A percentile compares a stretch with the other conserved stretches of the same genome.
Conservation (phyloP, 2,113 vertebrate species). For the Sclerurus mexicanus region DNA sequence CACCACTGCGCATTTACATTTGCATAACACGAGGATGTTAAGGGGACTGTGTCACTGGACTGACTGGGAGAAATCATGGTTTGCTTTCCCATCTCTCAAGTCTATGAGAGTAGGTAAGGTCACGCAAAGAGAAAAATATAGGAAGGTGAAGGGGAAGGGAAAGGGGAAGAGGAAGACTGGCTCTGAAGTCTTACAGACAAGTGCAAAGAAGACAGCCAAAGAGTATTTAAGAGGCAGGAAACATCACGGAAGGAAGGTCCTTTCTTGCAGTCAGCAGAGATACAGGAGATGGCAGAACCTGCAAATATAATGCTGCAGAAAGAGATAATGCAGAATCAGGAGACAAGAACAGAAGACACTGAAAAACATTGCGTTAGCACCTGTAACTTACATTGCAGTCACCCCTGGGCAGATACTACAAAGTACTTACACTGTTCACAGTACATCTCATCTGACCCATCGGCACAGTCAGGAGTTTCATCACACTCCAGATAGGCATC, state of each 20-base stretch:
- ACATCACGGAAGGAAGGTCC: background rate
- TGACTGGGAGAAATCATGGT: background rate
- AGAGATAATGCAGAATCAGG: background rate
- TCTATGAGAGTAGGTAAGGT: background rate
- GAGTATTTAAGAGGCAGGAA: background rate
- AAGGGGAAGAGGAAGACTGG: background rate
- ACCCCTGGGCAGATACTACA: background rate
- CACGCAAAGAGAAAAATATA: background rate
- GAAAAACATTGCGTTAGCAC: background rate
- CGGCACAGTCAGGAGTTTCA: constrained; percentile 76
- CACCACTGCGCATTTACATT: background rate
- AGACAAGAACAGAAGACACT: background rate
- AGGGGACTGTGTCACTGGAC: background rate
- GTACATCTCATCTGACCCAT: constrained; percentile 83
- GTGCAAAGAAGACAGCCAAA: background rate
- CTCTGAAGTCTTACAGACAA: background rate
- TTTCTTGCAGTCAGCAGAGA: background rate
- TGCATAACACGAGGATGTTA: background rate
- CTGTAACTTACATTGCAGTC: background rate
- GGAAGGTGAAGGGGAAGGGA: background rate
- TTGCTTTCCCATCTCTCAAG: background rate
- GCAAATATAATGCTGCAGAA: background rate
- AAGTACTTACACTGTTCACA: constrained; percentile 80
- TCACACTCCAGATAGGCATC: constrained; percentile 88
- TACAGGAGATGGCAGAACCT: background rate